These are phyloP conservation scores for Nyctalus aviator DNA, from an alignment of 2,797 vertebrate genomes.

Conservation along the genomic window DNA sequence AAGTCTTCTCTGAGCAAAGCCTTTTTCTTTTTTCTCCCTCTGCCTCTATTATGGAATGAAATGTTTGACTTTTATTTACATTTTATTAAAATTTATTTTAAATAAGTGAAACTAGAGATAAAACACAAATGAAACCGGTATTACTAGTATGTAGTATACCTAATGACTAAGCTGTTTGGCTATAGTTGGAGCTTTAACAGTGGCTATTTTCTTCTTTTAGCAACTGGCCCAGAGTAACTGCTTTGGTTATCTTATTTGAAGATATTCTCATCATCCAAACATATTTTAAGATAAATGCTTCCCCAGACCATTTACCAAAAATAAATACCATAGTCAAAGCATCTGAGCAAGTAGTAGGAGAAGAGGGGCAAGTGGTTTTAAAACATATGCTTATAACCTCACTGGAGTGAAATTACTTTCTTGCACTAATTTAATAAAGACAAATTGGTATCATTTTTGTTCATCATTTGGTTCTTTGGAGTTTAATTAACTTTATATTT, in stretches of 20 bases:
- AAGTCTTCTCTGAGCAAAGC: slow-evolving; percentile 4
- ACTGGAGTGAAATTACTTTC: not conserved
- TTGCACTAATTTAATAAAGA: slow-evolving; percentile 21
- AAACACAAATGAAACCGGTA: not conserved
- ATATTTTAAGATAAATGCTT: not conserved
- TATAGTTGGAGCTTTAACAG: not conserved
- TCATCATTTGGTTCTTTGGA: slow-evolving; percentile 39
- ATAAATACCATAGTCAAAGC: not conserved
- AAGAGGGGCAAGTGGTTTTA: slow-evolving; percentile 8
- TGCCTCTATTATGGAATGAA: not conserved
- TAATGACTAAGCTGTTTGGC: slow-evolving; percentile 16
- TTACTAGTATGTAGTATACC: not conserved
- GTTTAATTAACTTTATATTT: slow-evolving; percentile 34
- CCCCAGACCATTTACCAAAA: not conserved
- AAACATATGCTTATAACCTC: not conserved
- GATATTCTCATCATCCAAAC: not conserved
- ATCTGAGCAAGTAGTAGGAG: not conserved
- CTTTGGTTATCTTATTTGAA: slow-evolving; percentile 30
- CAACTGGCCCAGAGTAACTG: not conserved
- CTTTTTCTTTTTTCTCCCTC: not conserved
- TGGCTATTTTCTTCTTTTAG: not conserved
- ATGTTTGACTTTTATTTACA: not conserved
- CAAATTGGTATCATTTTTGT: not conserved
- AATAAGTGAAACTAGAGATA: slow-evolving; percentile 15
- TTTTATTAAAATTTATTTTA: slow-evolving; percentile 37